Percentiles rank a stretch among this genome's conserved stretches.
Evolutionary conservation across 1,140 invertebrate species (phyloP).

Genomic region (Laupala kohalensis): DNA sequence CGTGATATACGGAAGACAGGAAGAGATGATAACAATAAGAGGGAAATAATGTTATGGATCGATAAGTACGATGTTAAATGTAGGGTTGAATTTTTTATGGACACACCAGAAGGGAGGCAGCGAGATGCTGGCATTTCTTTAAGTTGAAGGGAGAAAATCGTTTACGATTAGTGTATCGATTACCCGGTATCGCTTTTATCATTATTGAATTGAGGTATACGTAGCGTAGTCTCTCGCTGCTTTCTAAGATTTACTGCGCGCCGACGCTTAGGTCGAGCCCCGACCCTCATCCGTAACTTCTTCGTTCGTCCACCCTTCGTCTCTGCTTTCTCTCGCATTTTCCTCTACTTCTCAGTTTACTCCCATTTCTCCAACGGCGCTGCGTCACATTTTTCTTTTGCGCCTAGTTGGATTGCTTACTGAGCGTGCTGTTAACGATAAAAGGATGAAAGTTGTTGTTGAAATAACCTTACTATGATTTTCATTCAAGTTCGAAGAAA

Average conservation of each 20-base stretch:
- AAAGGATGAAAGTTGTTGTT: too few relatives aligned
- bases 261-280: background rate
- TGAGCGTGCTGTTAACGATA: too few relatives aligned
- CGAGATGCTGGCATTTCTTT: background rate
- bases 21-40: too few relatives aligned
- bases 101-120: background rate
- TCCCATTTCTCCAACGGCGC: background rate
- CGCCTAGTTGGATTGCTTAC: too few relatives aligned
- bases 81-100: background rate
- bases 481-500: too few relatives aligned
- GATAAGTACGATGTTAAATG: background rate
- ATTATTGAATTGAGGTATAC: conserved; percentile 1
- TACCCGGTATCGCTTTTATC: conserved; percentile 1
- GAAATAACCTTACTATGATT: too few relatives aligned
- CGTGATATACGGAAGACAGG: too few relatives aligned
- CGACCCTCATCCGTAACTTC: too few relatives aligned
- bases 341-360: too few relatives aligned
- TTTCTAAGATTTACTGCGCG: background rate
- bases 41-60: too few relatives aligned
- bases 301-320: background rate
- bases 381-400: too few relatives aligned
- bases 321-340: background rate
- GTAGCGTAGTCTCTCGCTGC: background rate
- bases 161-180: background rate
- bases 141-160: background rate